Base-by-base conservation (phyloP, 2,888 invertebrate species). In the Pharmacophagus antenor region DNA sequence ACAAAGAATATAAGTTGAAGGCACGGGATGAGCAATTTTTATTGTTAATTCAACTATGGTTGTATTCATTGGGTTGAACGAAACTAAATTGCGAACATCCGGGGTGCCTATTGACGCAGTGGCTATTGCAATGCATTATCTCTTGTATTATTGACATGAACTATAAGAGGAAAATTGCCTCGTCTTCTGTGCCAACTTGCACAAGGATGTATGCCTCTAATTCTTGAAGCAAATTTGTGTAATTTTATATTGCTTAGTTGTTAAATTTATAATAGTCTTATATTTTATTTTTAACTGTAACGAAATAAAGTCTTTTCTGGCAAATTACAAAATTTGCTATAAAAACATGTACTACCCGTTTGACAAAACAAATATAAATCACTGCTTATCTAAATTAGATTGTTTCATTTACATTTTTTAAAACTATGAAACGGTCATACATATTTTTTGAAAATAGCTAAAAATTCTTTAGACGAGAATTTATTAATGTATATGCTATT, bases 81-180 rank as follows among this genome's bases (percentile, higher is more conserved):
- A 82, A 87, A 83, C 84, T 70, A 87, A 87, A 89, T 89, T 86
- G 89, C 84, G 83, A 73, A 88, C 89, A 88, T 89, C 89, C 90
- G 89, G 89, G 85, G 88, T 85, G 75, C 75, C 84, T 85, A 86
- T 88, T 84, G 72, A 79, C 67, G 75, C 72, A 62, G 76, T 74
- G 79, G 74, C 77, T 69, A 80, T 77, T 80, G 71, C 71, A 76
- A 73, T 73, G 69, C 61, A 66, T 66, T 63, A 73, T 79, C 76
- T 76, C 71, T 72, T 78, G 67, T 72, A 62, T 74, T 74, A 77
- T 80, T 78, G 74, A 74, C 73, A 74, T 69, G 70, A 70, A 67
- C 70, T 65, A 71, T 79, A 82, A 85, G 76, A 79, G 73, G 82
- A 79, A 84, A 83, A 84, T 85, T 80, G 74, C 77, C 58, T 72